Evolutionary conservation across 1,140 invertebrate genomes (phyloP), one percentile per base, ranked within the genome.

Genomic region (Sipha flava): DNA sequence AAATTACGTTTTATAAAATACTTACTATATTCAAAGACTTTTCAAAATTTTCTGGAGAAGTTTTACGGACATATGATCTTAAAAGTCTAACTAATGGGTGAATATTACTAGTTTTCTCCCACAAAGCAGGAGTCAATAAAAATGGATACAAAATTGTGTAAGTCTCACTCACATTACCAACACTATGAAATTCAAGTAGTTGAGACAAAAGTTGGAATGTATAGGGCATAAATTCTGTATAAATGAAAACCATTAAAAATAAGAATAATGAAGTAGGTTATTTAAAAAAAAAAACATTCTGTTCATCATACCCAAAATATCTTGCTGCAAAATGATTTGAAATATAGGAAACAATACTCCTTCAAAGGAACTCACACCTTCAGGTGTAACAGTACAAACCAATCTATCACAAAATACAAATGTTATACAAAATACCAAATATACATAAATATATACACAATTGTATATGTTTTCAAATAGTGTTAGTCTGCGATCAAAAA

Each of bases 201-300:
- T 98, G 87, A 0, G 96, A 95, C 43, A 98, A 87, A 84, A 99
- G 91, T 94, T 99, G 97, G 85, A 98, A 98, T 45, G 97, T 94
- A 86, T 99, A 98, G 1, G 97, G 97, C 85, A 98, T 92, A 88
- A 98, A 98, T 87, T 98, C 97, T 94, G 84, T 3, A 87, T 87
- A 82, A 73, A 81, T 64, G n/a, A n/a, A n/a, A n/a, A n/a, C n/a
- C n/a, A n/a, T 64, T 23, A 40, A 34, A 79, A 70, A 66, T 49
- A 29, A 49, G 47, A 29, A 6, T n/a, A 26, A 40, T 18, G 1
- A 54, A 37, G 31, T 54, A 54, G 1, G 18, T 9, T 43, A 57
- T 80, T 68, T 10, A 16, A 16, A 45, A 1, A 66, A 73, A 23
- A 23, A n/a, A 40, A 23, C 10, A 47, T 12, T 12, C 12, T 0